Conservation (phyloP, 2,113 vertebrate genomes). For the Sarotherodon lohbergeri region DNA sequence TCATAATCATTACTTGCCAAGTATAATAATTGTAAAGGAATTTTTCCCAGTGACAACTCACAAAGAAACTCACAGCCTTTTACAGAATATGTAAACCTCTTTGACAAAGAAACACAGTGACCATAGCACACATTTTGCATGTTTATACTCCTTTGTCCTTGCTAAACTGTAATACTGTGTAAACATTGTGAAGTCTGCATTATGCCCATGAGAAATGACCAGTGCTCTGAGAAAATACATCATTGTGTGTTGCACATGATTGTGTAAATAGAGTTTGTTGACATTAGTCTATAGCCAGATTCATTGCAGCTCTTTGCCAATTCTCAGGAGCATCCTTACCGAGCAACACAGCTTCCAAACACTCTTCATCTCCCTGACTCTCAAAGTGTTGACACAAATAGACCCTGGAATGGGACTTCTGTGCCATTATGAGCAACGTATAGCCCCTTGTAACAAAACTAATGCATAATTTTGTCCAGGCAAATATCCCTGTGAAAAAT, state of each 20-base stretch:
- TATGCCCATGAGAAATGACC: constrained; percentile 14
- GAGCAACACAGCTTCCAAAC: constrained; percentile 8
- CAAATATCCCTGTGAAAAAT: constrained; percentile 21
- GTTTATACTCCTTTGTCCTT: neutral
- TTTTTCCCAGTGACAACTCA: constrained; percentile 12
- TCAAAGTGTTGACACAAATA: constrained; percentile 23
- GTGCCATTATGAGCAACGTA: constrained; percentile 12
- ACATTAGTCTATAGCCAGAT: constrained; percentile 29
- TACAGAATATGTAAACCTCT: neutral
- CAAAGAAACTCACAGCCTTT: constrained; percentile 14
- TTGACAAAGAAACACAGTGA: neutral
- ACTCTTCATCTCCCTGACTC: constrained; percentile 22
- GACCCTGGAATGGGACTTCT: constrained; percentile 25
- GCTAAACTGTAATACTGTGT: neutral
- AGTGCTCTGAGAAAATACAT: neutral
- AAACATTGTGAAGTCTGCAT: neutral
- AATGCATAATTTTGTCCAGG: constrained; percentile 10
- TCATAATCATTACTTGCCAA: constrained; percentile 32
- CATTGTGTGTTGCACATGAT: neutral
- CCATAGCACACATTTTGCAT: neutral
- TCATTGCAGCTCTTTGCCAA: constrained; percentile 31
- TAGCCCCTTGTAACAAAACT: neutral
- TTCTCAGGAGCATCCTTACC: constrained; percentile 49
- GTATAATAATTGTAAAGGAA: constrained; percentile 15
- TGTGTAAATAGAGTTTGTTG: constrained; percentile 33